Base-by-base conservation (phyloP, 2,797 vertebrate genomes). In the Orestias chungarensis region DNA sequence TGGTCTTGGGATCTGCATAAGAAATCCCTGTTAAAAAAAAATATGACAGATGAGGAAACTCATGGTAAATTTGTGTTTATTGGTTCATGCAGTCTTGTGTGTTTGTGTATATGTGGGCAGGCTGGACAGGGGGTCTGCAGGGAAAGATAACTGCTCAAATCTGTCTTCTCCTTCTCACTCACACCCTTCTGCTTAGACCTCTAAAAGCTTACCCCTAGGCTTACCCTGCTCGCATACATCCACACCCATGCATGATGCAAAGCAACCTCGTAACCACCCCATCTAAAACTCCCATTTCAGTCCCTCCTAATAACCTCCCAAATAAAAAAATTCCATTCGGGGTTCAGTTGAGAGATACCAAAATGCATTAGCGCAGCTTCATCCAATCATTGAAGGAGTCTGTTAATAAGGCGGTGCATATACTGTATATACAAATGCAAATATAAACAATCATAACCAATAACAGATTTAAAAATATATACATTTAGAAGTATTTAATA, bases 91-190 rank as follows among this genome's bases (percentile, higher is more conserved):
- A 61, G 20, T 14, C 10, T 3, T 50, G 15, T 71, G 78, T 77
- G 80, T 74, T 10, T 83, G 82, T 74, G 84, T 38, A 43, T 68
- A 40, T 86, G 80, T 82, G 80, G 79, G 82, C 66, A 80, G 74
- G 75, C 82, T 81, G 84, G 86, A 93, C 87, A 90, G 85, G 86
- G 92, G 89, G 92, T 90, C 91, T 92, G 90, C 86, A 82, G 90
- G 82, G 89, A 91, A 86, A 90, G 91, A 92, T 91, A 92, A 92
- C 87, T 89, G 85, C 82, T 88, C 87, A 92, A 92, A 91, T 92
- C 90, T 93, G 87, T 93, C 90, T 85, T 92, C 89, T 87, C 81
- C 88, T 91, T 88, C 85, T 92, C 92, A 89, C 90, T 91, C 88
- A 89, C 89, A 89, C 89, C 86, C 83, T 82, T 88, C 86, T 86